These are phyloP conservation scores for Chaenodraco wilsoni DNA, from an alignment of 2,797 vertebrate genomes.

Conservation along the genomic window DNA sequence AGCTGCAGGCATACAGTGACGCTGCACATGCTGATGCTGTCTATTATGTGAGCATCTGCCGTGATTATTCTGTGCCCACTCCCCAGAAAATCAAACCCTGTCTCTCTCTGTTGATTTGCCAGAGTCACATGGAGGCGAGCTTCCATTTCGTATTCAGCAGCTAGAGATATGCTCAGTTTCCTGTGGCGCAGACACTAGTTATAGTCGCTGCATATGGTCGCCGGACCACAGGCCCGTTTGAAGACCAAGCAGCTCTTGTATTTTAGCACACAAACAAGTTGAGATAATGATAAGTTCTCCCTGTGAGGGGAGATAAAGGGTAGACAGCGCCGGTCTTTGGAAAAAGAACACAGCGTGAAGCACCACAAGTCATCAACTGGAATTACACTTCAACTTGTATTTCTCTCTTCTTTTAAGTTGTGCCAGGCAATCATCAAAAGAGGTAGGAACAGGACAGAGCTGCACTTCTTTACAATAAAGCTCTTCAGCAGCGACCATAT, in stretches of 20 bases:
- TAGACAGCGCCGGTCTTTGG: slow-evolving; percentile 26
- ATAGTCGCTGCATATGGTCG: slow-evolving; percentile 17
- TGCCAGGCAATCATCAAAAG: slow-evolving; percentile 53
- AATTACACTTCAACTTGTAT: slow-evolving; percentile 66
- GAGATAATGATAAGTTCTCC: slow-evolving; percentile 61
- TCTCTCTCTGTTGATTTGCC: slow-evolving; percentile 41
- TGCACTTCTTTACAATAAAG: slow-evolving; percentile 55
- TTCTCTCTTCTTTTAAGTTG: slow-evolving; percentile 50
- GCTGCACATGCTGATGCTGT: too few relatives aligned
- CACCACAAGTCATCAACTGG: slow-evolving; percentile 60
- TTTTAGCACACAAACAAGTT: slow-evolving; percentile 59
- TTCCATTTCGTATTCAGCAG: slow-evolving; percentile 39
- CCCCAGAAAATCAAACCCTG: slow-evolving; percentile 41
- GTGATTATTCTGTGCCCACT: not conserved
- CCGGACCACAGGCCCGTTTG: slow-evolving; percentile 15
- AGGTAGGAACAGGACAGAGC: slow-evolving; percentile 36
- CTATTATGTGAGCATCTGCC: slow-evolving; percentile 31
- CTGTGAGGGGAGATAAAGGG: slow-evolving; percentile 32
- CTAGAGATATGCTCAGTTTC: slow-evolving; percentile 24
- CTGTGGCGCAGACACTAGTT: slow-evolving; percentile 9
- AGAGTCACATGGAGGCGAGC: slow-evolving; percentile 4
- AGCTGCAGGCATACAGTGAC: too few relatives aligned
- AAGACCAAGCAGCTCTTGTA: slow-evolving; percentile 50
- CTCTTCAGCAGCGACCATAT: slow-evolving; percentile 27
- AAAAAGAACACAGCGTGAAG: slow-evolving; percentile 61